phyloP scores from a whole-genome alignment of 2,113 vertebrate genomes.

The Oreochromis niloticus region DNA sequence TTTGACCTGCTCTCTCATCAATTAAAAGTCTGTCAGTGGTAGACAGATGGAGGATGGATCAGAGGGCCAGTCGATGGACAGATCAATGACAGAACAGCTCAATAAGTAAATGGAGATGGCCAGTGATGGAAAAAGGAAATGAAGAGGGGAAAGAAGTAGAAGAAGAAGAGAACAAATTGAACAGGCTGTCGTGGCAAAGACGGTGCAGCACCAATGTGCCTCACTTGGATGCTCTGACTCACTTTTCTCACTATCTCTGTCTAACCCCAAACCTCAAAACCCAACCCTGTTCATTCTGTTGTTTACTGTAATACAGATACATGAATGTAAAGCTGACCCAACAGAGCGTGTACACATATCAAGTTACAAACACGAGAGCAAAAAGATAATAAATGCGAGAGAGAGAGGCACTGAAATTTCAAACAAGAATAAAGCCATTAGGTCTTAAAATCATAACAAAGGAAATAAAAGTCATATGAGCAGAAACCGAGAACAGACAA shows the following conservation, averaged over 20 bases:
- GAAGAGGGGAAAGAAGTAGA: slow-evolving; percentile 42
- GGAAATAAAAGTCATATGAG: background rate
- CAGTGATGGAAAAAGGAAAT: slow-evolving; percentile 66
- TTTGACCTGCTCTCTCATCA: slow-evolving; percentile 74
- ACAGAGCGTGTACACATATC: background rate
- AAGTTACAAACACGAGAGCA: background rate
- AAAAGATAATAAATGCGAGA: background rate
- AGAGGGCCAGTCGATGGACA: slow-evolving; percentile 64
- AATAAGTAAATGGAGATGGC: slow-evolving; percentile 73
- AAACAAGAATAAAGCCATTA: background rate
- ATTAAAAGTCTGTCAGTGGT: slow-evolving; percentile 76
- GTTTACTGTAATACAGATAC: background rate
- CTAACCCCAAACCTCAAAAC: background rate
- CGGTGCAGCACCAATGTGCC: slow-evolving; percentile 11
- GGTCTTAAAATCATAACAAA: background rate
- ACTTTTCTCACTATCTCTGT: background rate
- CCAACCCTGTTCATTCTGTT: background rate
- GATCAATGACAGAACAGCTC: slow-evolving; percentile 72
- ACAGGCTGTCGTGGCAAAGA: slow-evolving; percentile 53
- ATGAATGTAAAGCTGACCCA: background rate
- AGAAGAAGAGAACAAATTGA: slow-evolving; percentile 62
- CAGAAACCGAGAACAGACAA: background rate
- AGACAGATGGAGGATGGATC: slow-evolving; percentile 74
- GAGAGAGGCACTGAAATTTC: background rate
- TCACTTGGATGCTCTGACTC: slow-evolving; percentile 2